These are phyloP conservation scores for Climacteris rufus DNA, from an alignment of 2,113 vertebrate genomes.

Conservation along the genomic window DNA sequence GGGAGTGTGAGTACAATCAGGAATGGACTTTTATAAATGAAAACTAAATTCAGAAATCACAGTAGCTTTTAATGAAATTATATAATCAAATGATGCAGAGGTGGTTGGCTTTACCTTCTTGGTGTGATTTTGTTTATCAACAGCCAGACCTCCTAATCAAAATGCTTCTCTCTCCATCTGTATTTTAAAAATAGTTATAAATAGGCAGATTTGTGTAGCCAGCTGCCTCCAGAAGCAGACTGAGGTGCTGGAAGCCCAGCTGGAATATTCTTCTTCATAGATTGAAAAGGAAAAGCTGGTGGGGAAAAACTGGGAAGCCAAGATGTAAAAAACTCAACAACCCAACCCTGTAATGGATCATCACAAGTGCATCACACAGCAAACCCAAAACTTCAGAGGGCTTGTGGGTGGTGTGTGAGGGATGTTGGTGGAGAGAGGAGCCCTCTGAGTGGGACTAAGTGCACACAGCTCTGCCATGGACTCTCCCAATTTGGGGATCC, in stretches of 20 bases:
- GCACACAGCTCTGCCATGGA: background rate
- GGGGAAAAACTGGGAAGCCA: background rate
- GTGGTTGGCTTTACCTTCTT: background rate
- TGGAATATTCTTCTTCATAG: background rate
- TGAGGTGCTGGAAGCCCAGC: background rate
- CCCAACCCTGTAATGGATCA: background rate
- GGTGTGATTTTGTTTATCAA: background rate
- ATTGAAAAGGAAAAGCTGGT: background rate
- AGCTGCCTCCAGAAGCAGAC: background rate
- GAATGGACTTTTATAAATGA: background rate
- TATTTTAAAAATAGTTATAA: background rate
- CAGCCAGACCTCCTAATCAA: background rate
- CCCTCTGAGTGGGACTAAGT: accelerated
- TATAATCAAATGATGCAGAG: background rate
- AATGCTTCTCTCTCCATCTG: background rate
- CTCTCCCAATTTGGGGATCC: background rate
- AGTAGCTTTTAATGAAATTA: background rate
- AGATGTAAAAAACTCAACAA: background rate
- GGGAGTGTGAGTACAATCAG: background rate
- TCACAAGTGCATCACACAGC: background rate
- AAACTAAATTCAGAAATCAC: background rate
- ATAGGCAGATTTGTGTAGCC: background rate
- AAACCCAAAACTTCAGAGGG: background rate
- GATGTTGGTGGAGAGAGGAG: background rate
- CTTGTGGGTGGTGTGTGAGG: background rate